A percentile compares a stretch with the other conserved stretches of the same genome.
These are phyloP conservation scores for Ceyx margarethae DNA, from an alignment of 2,113 vertebrate genomes.

Conservation along the genomic window DNA sequence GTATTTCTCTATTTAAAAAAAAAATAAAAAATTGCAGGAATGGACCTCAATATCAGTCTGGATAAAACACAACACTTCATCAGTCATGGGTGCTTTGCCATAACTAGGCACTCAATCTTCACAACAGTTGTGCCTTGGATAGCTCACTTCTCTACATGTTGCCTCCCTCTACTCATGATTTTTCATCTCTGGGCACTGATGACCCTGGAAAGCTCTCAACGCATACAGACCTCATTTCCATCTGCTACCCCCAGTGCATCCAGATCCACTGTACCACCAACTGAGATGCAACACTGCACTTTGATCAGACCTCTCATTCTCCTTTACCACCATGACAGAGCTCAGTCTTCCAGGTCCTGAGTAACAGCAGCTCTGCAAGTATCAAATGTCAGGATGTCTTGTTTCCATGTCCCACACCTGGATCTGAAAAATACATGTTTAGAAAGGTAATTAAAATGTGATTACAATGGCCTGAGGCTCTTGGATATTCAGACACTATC, in stretches of 20 bases:
- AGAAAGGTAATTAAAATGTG: not conserved
- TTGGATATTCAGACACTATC: not conserved
- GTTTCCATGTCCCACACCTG: not conserved
- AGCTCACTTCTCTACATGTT: not conserved
- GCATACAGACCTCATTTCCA: not conserved
- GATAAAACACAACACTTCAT: not conserved
- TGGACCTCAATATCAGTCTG: not conserved
- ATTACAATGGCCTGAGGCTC: not conserved
- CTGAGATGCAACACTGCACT: accelerated
- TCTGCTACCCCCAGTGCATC: not conserved
- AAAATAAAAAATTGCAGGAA: not conserved
- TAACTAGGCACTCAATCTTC: not conserved
- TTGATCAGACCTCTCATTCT: not conserved
- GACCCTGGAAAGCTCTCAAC: not conserved
- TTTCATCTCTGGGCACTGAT: not conserved
- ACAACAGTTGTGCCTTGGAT: not conserved
- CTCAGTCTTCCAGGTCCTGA: not conserved
- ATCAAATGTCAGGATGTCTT: not conserved
- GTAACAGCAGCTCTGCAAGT: not conserved
- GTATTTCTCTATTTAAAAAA: not conserved
- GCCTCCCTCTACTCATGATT: not conserved
- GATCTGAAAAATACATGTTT: not conserved
- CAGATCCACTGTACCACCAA: not conserved
- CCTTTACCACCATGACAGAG: not conserved
- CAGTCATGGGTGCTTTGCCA: not conserved